A percentile compares a stretch with the other conserved stretches of the same genome.
phyloP scores from a whole-genome alignment of 2,888 invertebrate species.

The Zhuqinia jingwanae region DNA sequence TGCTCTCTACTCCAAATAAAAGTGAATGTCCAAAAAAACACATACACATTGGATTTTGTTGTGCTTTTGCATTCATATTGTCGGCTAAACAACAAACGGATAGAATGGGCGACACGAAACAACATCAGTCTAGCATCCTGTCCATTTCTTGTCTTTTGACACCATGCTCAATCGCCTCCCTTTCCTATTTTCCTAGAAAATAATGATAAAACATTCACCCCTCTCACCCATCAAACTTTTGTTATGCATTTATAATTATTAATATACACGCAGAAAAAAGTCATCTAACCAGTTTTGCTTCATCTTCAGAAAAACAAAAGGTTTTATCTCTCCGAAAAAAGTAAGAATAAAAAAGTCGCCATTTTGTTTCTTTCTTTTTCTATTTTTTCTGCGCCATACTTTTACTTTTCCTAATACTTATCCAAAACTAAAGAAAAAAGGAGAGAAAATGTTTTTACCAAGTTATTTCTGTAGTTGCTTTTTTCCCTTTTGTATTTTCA shows the following conservation, averaged over 20 bases:
- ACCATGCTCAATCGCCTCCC: conserved; percentile 60
- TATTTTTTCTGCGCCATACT: neutral
- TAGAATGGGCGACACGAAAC: conserved; percentile 18
- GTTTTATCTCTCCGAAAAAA: neutral
- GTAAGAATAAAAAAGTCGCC: conserved; percentile 17
- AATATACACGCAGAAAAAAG: neutral
- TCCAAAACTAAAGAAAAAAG: conserved; percentile 1
- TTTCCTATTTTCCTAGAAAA: neutral
- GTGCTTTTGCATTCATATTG: neutral
- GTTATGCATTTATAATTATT: neutral
- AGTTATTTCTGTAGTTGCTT: neutral
- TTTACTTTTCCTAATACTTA: conserved; percentile 4
- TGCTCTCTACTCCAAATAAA: neutral
- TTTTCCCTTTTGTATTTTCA: conserved; percentile 1
- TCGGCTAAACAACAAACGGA: neutral
- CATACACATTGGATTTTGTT: neutral
- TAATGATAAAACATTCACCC: neutral
- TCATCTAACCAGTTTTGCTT: no score
- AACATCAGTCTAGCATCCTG: conserved; percentile 33
- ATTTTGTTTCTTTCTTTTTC: conserved; percentile 29
- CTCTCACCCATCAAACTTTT: neutral
- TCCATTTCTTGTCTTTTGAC: conserved; percentile 54
- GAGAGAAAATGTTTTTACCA: neutral
- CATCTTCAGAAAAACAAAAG: conserved; percentile 2
- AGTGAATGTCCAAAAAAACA: neutral